Evolutionary conservation across 2,113 vertebrate species (phyloP).

Genomic region (Silurus asotus): DNA sequence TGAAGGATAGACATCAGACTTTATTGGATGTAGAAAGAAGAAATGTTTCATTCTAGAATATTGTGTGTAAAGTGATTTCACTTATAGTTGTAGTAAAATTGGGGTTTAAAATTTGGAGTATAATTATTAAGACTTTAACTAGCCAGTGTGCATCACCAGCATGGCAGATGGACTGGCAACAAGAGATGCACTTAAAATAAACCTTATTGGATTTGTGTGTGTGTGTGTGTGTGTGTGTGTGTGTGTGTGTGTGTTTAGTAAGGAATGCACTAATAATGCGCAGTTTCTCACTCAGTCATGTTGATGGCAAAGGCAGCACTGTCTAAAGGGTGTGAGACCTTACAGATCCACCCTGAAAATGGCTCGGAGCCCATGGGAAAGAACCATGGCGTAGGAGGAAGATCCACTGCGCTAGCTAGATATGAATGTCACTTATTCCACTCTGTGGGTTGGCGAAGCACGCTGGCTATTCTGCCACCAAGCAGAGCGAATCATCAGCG

Average conservation of each 20-base stretch:
- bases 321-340: slow-evolving; percentile 24
- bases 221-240: background rate
- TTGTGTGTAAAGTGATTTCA: background rate
- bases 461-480: slow-evolving; percentile 76
- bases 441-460: slow-evolving; percentile 82
- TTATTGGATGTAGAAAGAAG: background rate
- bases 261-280: slow-evolving; percentile 29
- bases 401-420: slow-evolving; percentile 68
- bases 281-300: slow-evolving; percentile 31
- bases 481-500: slow-evolving; percentile 52
- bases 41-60: background rate
- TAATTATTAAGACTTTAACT: background rate
- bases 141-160: background rate
- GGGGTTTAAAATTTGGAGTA: background rate
- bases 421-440: slow-evolving; percentile 82
- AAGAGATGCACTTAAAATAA: slow-evolving; percentile 19
- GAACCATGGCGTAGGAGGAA: slow-evolving; percentile 80
- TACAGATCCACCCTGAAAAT: slow-evolving; percentile 21
- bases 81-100: too few relatives aligned
- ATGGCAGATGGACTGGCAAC: slow-evolving; percentile 15
- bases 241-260: background rate
- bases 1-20: background rate
- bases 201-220: background rate
- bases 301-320: slow-evolving; percentile 7
- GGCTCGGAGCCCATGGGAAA: slow-evolving; percentile 73